Conservation (phyloP, 2,888 invertebrate genomes). For the Drosophila monieri region DNA sequence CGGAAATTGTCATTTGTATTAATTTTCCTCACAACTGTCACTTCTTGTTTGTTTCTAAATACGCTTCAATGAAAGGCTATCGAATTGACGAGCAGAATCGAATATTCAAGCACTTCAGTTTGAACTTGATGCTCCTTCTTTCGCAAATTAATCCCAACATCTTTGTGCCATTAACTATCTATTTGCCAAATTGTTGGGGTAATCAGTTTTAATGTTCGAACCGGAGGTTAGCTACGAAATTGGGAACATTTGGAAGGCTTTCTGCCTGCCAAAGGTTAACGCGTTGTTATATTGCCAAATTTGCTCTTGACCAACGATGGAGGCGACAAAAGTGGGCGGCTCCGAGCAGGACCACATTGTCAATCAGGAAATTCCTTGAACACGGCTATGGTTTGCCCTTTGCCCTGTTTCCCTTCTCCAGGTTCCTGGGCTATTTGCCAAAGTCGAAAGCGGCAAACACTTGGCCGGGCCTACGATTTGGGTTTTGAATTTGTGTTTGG, state of each 20-base stretch:
- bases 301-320: conserved; percentile 42
- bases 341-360: conserved; percentile 67
- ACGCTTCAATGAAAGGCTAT: conserved; percentile 1
- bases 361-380: conserved; percentile 70
- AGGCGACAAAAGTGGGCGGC: conserved; percentile 34
- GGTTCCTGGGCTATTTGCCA: conserved; percentile 57
- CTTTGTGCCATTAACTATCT: conserved; percentile 35
- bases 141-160: not conserved
- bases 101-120: conserved; percentile 15
- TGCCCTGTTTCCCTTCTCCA: not conserved
- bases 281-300: conserved; percentile 69
- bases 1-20: conserved; percentile 69
- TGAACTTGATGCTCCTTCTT: no score
- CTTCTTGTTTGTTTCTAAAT: not conserved
- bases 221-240: conserved; percentile 32
- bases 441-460: conserved; percentile 68
- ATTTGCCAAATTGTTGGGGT: conserved; percentile 53
- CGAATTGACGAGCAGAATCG: not conserved
- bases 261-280: conserved; percentile 77
- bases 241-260: conserved; percentile 70
- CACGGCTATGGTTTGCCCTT: conserved; percentile 17
- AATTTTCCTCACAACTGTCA: conserved; percentile 34
- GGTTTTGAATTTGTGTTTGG: conserved; percentile 27
- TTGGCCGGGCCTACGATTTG: conserved; percentile 49
- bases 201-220: conserved; percentile 77